phyloP scores from a whole-genome alignment of 2,113 vertebrate genomes.

The Daphoenositta chrysoptera region DNA sequence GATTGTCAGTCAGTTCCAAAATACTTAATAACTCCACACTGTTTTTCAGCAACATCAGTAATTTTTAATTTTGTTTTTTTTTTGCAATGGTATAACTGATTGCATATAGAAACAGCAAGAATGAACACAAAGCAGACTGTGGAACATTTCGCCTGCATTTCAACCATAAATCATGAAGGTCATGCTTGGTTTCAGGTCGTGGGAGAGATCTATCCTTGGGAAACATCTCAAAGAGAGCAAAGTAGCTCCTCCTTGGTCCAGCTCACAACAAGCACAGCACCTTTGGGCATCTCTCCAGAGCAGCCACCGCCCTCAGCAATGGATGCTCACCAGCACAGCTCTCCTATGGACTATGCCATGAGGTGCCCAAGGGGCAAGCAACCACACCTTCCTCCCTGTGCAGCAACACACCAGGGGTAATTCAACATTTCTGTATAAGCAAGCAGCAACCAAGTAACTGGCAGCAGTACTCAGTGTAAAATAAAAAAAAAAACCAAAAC shows the following conservation, averaged over 20 bases:
- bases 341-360: accelerated
- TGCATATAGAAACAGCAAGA: background rate
- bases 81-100: background rate
- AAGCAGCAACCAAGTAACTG: background rate
- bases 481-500: background rate
- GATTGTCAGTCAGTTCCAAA: background rate
- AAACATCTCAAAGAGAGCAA: background rate
- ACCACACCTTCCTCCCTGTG: background rate
- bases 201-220: background rate
- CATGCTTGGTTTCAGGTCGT: accelerated
- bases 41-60: background rate
- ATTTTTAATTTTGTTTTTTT: no score
- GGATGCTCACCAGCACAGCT: background rate
- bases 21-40: accelerated
- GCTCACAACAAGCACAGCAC: accelerated
- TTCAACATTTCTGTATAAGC: background rate
- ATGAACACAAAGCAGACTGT: background rate
- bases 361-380: background rate
- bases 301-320: accelerated
- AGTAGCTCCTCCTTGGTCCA: background rate
- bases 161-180: background rate
- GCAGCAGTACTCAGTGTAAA: background rate
- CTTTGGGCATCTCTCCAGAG: background rate
- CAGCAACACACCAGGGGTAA: background rate
- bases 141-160: background rate